Conservation (phyloP, 2,113 vertebrate genomes). For the Varanus komodoensis region DNA sequence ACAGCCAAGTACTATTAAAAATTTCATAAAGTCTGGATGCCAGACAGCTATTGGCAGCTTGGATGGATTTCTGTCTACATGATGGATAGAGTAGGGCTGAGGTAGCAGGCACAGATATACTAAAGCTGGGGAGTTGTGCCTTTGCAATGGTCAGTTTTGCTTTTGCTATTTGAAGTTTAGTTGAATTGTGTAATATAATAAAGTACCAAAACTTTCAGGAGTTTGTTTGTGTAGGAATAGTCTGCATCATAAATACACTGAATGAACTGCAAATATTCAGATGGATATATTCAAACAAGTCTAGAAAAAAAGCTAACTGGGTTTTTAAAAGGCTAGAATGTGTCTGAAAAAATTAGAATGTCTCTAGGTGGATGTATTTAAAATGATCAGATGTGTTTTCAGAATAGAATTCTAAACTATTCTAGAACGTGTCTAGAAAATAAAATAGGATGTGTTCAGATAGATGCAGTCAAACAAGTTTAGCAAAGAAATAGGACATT, state of each 20-base stretch:
- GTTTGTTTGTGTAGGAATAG: constrained; percentile 36
- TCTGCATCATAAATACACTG: constrained; percentile 51
- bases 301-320: constrained; percentile 13
- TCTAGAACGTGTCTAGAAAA: too few species aligned
- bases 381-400: too few species aligned
- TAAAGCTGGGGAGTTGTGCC: not conserved
- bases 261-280: constrained; percentile 50
- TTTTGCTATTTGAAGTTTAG: constrained; percentile 31
- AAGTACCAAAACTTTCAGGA: constrained; percentile 50
- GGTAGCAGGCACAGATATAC: not conserved
- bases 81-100: not conserved
- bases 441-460: too few species aligned
- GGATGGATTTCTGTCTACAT: not conserved
- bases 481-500: constrained; percentile 40
- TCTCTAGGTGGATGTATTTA: too few species aligned
- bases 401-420: too few species aligned
- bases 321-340: not conserved
- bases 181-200: not conserved
- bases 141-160: constrained; percentile 9
- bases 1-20: not conserved
- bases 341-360: not conserved
- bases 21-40: not conserved
- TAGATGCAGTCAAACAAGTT: not conserved
- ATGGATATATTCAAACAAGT: constrained; percentile 5
- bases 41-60: rapidly evolving